Percentiles rank a stretch among this genome's conserved stretches.
phyloP scores from a whole-genome alignment of 2,113 vertebrate genomes.

The Salvelinus sp. region DNA sequence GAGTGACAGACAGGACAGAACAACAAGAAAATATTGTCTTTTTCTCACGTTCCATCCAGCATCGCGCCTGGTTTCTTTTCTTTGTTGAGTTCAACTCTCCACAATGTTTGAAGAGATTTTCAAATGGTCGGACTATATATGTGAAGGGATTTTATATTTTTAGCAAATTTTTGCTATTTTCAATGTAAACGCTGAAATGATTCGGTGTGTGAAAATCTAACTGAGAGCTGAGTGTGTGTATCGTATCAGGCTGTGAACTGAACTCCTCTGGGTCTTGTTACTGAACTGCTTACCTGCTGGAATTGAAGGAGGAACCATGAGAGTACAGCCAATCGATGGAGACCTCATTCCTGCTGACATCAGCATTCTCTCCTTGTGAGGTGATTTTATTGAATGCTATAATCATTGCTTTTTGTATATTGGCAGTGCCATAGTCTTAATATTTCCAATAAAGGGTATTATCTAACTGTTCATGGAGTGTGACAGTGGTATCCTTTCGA shows the following conservation, averaged over 20 bases:
- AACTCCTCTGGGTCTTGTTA: no score
- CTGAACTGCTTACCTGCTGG: not conserved
- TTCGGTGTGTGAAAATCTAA: no score
- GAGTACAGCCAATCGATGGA: constrained; percentile 30
- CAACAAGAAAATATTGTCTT: not conserved
- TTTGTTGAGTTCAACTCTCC: no score
- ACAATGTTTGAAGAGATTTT: no score
- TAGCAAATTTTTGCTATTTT: no score
- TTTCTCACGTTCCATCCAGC: not conserved
- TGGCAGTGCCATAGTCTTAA: constrained; percentile 24
- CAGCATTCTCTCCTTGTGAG: constrained; percentile 17
- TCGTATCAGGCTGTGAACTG: no score
- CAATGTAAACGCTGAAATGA: no score
- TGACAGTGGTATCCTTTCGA: constrained; percentile 26
- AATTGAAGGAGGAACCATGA: not conserved
- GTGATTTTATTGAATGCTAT: constrained; percentile 23
- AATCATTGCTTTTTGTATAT: constrained; percentile 30
- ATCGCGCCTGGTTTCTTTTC: not conserved
- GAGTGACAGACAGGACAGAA: not conserved
- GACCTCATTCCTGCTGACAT: constrained; percentile 38
- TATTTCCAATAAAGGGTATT: constrained; percentile 27
- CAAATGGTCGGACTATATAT: no score
- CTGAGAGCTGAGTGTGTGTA: no score
- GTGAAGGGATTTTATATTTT: no score
- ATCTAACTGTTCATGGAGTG: constrained; percentile 2